Conservation (phyloP, 2,113 vertebrate species). For the Dicrurus megarhynchus region DNA sequence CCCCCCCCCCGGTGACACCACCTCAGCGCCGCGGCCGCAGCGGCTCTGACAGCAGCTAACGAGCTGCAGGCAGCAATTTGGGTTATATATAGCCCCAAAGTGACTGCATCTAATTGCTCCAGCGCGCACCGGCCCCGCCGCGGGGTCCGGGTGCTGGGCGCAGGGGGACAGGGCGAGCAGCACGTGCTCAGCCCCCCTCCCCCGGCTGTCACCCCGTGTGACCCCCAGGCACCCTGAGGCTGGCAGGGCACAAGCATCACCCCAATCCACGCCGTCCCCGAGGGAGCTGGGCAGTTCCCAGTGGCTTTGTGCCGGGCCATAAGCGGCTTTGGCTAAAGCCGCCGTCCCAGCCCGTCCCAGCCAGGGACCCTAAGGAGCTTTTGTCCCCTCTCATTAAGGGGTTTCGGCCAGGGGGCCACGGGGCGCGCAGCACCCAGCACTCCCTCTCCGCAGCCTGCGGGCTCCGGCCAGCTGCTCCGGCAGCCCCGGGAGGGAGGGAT, state of each 20-base stretch:
- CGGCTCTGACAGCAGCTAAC: slow-evolving; percentile 35
- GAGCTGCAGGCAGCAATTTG: not conserved
- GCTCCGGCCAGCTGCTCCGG: not conserved
- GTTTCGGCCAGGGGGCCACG: not conserved
- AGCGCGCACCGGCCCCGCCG: not conserved
- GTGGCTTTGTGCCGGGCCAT: slow-evolving; percentile 13
- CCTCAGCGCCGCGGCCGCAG: not conserved
- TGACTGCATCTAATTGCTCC: slow-evolving; percentile 36
- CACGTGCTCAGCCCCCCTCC: not conserved
- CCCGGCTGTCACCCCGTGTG: not conserved
- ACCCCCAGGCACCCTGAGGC: not conserved
- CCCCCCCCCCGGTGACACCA: not conserved
- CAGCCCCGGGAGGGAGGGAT: not conserved
- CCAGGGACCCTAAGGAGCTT: slow-evolving; percentile 39
- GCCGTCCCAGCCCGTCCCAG: slow-evolving; percentile 26
- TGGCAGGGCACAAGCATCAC: not conserved
- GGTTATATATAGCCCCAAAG: slow-evolving; percentile 11
- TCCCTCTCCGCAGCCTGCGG: not conserved
- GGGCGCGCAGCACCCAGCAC: not conserved
- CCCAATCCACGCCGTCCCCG: not conserved
- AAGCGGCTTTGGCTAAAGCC: slow-evolving; percentile 52
- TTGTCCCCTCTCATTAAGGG: slow-evolving; percentile 19
- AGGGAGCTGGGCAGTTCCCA: not conserved
- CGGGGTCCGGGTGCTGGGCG: not conserved
- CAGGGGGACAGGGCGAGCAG: not conserved